Evolutionary conservation across 2,888 invertebrate genomes (phyloP).

Genomic region (Scaptomyza caliginosa): DNA sequence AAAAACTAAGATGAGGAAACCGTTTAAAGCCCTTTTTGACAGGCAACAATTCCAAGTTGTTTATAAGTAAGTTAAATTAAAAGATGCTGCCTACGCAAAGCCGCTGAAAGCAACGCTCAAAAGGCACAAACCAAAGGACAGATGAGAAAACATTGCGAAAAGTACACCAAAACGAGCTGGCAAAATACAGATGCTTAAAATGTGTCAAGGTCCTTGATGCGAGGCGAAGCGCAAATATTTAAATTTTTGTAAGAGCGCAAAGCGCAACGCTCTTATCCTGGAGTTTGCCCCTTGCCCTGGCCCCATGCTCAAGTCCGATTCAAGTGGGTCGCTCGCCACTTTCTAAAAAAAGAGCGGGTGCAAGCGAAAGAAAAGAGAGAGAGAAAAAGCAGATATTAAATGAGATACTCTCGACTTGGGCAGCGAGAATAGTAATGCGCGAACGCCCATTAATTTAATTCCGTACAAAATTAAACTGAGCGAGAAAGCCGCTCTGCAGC

Average conservation of each 20-base stretch:
- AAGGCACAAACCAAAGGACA: slow-evolving; percentile 34
- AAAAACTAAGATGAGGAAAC: slow-evolving; percentile 1
- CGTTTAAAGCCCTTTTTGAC: slow-evolving; percentile 60
- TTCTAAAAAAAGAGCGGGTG: slow-evolving; percentile 27
- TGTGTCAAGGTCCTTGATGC: slow-evolving; percentile 66
- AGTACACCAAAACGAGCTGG: slow-evolving; percentile 5
- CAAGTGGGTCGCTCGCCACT: slow-evolving; percentile 36
- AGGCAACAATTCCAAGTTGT: slow-evolving; percentile 59
- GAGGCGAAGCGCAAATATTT: slow-evolving; percentile 49
- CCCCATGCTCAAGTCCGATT: slow-evolving; percentile 27
- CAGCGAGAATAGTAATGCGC: slow-evolving; percentile 55
- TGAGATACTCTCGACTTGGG: slow-evolving; percentile 53
- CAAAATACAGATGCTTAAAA: slow-evolving; percentile 44
- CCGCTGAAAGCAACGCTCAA: slow-evolving; percentile 51
- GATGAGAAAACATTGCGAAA: slow-evolving; percentile 5
- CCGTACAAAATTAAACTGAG: slow-evolving; percentile 52
- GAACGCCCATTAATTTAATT: slow-evolving; percentile 67
- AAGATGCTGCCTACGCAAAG: slow-evolving; percentile 59
- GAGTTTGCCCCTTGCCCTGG: slow-evolving; percentile 39
- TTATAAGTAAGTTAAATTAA: slow-evolving; percentile 68
- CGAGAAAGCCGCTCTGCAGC: slow-evolving; percentile 22
- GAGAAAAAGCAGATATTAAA: slow-evolving; percentile 48
- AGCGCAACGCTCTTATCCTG: slow-evolving; percentile 55
- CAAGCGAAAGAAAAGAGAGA: not conserved
- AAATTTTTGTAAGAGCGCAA: slow-evolving; percentile 41